Conservation (phyloP, 2,797 vertebrate species). For the Galaxias olidus region DNA sequence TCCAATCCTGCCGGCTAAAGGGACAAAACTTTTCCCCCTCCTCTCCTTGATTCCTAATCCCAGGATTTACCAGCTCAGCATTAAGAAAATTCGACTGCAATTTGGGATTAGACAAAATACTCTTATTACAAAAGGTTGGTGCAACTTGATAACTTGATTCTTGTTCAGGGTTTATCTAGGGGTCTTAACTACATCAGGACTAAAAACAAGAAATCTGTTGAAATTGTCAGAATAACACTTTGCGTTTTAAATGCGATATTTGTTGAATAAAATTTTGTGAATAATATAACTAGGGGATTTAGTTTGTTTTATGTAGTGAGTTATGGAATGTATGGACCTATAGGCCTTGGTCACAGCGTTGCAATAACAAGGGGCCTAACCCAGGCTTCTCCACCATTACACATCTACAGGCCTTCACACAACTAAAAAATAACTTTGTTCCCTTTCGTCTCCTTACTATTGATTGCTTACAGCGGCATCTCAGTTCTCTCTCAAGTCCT, state of each 20-base stretch:
- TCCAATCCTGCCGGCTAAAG: constrained; percentile 76
- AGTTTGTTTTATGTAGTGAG: constrained; percentile 24
- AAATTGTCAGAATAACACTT: constrained; percentile 62
- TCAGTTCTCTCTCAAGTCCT: constrained; percentile 76
- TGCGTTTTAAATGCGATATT: constrained; percentile 61
- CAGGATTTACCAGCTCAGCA: constrained; percentile 86
- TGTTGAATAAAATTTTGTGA: constrained; percentile 71
- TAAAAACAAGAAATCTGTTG: constrained; percentile 60
- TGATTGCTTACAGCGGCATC: constrained; percentile 59
- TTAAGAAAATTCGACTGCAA: constrained; percentile 87
- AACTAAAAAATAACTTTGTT: constrained; percentile 45
- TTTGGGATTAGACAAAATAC: constrained; percentile 93
- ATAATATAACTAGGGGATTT: constrained; percentile 58
- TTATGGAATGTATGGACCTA: constrained; percentile 54
- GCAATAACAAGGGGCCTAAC: constrained; percentile 37
- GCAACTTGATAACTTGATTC: constrained; percentile 84
- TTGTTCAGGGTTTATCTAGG: constrained; percentile 73
- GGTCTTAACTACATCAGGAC: constrained; percentile 66
- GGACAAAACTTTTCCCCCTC: constrained; percentile 78
- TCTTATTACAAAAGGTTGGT: constrained; percentile 81
- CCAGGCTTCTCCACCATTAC: constrained; percentile 27
- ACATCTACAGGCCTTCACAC: constrained; percentile 37
- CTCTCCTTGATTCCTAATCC: constrained; percentile 82
- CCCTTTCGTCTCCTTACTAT: constrained; percentile 35
- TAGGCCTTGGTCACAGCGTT: constrained; percentile 21